phyloP scores from a whole-genome alignment of 2,797 vertebrate species.

The Poecilia picta region DNA sequence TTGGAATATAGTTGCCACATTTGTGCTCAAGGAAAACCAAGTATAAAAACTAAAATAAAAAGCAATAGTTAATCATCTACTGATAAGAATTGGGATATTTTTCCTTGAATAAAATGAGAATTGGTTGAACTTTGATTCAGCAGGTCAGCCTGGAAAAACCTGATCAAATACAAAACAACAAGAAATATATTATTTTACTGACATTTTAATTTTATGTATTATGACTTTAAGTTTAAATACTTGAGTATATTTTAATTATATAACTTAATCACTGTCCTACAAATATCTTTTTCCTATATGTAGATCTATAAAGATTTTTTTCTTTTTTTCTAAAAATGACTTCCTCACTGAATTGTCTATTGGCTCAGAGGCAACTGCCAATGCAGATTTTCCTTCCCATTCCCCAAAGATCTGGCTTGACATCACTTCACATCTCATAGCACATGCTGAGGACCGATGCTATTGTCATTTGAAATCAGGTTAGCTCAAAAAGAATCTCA shows the following conservation, averaged over 20 bases:
- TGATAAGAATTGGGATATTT: too few relatives aligned
- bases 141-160: neutral
- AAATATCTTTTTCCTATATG: neutral
- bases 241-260: neutral
- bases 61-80: too few relatives aligned
- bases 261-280: neutral
- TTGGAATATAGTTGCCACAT: too few relatives aligned
- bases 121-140: slow-evolving; percentile 6
- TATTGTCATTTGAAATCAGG: slow-evolving; percentile 29
- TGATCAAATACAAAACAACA: neutral
- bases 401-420: slow-evolving; percentile 33
- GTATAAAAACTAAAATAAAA: too few relatives aligned
- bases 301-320: neutral
- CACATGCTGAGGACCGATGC: slow-evolving; percentile 24
- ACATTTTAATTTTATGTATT: neutral
- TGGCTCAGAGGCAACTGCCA: slow-evolving; percentile 11
- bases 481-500: slow-evolving; percentile 28
- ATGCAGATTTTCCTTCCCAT: neutral
- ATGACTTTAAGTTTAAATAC: neutral
- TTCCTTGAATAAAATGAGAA: neutral
- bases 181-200: neutral
- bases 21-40: too few relatives aligned
- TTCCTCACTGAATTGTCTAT: neutral
- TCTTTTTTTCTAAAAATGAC: neutral
- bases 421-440: slow-evolving; percentile 34